A percentile compares a stretch with the other conserved stretches of the same genome.
These are phyloP conservation scores for Callorhinus ursinus DNA, from an alignment of 2,113 vertebrate species.

Conservation along the genomic window DNA sequence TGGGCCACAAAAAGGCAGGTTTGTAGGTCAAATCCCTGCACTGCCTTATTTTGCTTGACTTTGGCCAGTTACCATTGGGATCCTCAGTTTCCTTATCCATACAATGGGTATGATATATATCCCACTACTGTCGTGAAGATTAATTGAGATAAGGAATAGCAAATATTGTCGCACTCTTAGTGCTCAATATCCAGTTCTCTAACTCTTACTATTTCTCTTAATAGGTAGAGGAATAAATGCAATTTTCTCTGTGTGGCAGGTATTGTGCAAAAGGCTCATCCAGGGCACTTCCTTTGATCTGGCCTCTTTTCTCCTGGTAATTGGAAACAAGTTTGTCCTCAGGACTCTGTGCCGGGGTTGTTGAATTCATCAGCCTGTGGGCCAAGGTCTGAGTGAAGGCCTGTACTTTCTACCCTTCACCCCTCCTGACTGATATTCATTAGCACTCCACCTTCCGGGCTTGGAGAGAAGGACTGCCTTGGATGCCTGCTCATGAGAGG, in stretches of 20 bases:
- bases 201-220: not conserved
- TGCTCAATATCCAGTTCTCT: not conserved
- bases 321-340: not conserved
- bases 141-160: not conserved
- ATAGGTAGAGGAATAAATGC: not conserved
- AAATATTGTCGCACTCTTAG: not conserved
- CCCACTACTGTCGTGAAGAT: not conserved
- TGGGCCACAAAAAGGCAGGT: not conserved
- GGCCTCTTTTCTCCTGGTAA: not conserved
- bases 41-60: not conserved
- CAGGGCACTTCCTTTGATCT: not conserved
- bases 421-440: fast-evolving
- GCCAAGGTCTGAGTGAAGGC: not conserved
- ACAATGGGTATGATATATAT: not conserved
- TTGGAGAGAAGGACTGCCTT: not conserved
- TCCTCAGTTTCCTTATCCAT: not conserved
- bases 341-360: not conserved
- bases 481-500: fast-evolving
- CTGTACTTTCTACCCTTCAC: fast-evolving
- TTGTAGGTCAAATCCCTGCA: no score
- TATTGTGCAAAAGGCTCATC: not conserved
- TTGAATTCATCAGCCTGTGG: no score
- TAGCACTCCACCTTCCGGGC: fast-evolving
- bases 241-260: not conserved
- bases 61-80: not conserved